phyloP scores from a whole-genome alignment of 2,888 invertebrate species.

The Hypercompe scribonia region DNA sequence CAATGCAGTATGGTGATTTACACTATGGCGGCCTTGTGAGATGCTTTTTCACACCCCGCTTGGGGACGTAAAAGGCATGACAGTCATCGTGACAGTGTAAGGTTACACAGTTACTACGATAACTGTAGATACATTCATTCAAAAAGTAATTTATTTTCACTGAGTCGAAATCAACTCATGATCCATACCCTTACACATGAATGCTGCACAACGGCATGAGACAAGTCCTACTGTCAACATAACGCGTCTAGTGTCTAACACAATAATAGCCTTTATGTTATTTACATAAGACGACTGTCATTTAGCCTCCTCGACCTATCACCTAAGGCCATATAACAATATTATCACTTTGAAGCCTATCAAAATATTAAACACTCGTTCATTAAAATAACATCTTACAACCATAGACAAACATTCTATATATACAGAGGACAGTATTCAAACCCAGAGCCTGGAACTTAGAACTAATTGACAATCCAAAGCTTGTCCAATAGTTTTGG shows the following conservation, averaged over 20 bases:
- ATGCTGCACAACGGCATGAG: background rate
- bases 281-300: constrained; percentile 12
- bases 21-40: no score
- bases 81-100: no score
- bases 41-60: no score
- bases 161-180: background rate
- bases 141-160: no score
- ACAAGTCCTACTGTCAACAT: background rate
- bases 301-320: constrained; percentile 3
- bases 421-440: constrained; percentile 48
- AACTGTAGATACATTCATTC: no score
- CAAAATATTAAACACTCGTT: constrained; percentile 50
- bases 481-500: constrained; percentile 73
- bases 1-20: no score
- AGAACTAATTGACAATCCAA: constrained; percentile 75
- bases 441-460: constrained; percentile 39
- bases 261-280: background rate
- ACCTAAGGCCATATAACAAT: constrained; percentile 19
- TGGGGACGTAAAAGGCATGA: no score
- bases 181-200: background rate
- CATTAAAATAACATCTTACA: constrained; percentile 61
- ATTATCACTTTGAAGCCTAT: constrained; percentile 29
- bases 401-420: constrained; percentile 53
- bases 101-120: no score
- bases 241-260: background rate